Evolutionary conservation across 2,113 vertebrate genomes (phyloP).

Genomic region (Tetrax tetrax): DNA sequence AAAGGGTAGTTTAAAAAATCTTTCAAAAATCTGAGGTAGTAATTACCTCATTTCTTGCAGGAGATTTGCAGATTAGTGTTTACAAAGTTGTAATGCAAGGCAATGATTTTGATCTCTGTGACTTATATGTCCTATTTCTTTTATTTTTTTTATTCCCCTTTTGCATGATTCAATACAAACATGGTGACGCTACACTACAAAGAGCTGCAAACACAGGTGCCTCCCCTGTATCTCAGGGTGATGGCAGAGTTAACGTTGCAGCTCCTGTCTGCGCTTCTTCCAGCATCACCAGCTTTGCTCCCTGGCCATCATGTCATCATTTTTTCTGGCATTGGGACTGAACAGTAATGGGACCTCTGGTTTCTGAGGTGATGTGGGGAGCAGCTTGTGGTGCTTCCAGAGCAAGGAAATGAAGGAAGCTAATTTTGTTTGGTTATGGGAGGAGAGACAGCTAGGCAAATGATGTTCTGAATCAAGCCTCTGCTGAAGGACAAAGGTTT

Average conservation of each 20-base stretch:
- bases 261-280: background rate
- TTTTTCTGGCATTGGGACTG: background rate
- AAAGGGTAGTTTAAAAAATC: background rate
- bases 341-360: background rate
- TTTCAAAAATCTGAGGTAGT: background rate
- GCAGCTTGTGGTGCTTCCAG: background rate
- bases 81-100: background rate
- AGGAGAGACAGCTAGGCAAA: background rate
- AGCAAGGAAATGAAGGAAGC: background rate
- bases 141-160: background rate
- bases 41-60: background rate
- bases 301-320: background rate
- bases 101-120: background rate
- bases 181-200: background rate
- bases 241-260: background rate
- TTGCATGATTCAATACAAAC: background rate
- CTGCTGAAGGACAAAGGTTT: background rate
- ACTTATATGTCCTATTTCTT: background rate
- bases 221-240: background rate
- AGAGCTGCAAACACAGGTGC: background rate
- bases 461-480: background rate
- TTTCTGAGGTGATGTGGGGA: background rate
- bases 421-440: background rate
- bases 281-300: background rate
- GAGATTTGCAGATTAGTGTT: background rate